Percentiles rank a stretch among this genome's conserved stretches.
phyloP scores from a whole-genome alignment of 2,113 vertebrate genomes.

The Pseudopipra pipra region DNA sequence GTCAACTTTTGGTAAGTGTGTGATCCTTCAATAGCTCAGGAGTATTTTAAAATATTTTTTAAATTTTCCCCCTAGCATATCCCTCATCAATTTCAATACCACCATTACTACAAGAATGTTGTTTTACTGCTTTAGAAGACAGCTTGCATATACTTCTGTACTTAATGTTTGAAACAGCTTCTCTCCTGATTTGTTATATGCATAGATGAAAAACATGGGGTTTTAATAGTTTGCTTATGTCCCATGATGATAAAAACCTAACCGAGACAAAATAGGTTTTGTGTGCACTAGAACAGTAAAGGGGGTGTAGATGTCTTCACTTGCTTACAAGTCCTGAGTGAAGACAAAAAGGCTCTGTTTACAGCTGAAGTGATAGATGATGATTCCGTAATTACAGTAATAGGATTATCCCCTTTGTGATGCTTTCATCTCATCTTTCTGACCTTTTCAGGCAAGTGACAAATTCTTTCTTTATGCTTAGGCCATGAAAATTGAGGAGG shows the following conservation, averaged over 20 bases:
- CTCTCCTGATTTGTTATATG: neutral
- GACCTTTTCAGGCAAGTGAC: constrained; percentile 58
- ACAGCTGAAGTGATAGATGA: constrained; percentile 57
- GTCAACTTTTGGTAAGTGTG: neutral
- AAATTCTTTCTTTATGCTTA: constrained; percentile 43
- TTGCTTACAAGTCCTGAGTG: neutral
- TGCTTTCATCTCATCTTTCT: constrained; percentile 69
- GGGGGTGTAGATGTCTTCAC: neutral
- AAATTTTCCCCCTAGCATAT: neutral
- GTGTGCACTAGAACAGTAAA: neutral
- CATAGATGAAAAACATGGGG: neutral
- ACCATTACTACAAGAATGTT: neutral
- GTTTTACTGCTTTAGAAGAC: neutral
- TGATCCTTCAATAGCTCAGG: neutral
- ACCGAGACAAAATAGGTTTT: neutral
- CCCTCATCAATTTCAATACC: neutral
- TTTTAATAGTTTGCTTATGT: neutral
- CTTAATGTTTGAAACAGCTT: neutral
- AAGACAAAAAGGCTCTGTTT: constrained; percentile 54
- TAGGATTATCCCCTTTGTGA: constrained; percentile 61
- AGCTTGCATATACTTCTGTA: neutral
- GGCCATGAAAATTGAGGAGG: constrained; percentile 63
- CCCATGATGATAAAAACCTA: neutral
- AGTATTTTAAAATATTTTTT: neutral
- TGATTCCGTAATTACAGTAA: constrained; percentile 68